These are phyloP conservation scores for Papilio polytes DNA, from an alignment of 1,140 invertebrate genomes.

Conservation along the genomic window DNA sequence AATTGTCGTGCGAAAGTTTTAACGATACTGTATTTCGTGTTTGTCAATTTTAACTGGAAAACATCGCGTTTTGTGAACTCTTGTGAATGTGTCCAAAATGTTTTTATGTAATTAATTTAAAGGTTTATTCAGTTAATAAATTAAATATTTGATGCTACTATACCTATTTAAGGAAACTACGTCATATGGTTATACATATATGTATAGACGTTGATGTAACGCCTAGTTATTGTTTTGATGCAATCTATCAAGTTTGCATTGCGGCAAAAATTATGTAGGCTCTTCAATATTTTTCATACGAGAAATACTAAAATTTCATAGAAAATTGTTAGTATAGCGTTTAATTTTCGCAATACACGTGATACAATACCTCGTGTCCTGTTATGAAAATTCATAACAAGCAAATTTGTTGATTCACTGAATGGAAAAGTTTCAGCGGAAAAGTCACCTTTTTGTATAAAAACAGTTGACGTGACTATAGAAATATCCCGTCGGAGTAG, in stretches of 20 bases:
- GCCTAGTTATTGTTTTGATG: background rate
- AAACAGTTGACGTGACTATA: slow-evolving; percentile 39
- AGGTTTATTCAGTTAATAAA: no score
- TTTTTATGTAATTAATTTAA: no score
- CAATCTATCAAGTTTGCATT: slow-evolving; percentile 1
- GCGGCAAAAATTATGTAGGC: background rate
- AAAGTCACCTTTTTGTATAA: slow-evolving; percentile 25
- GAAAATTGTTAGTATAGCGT: background rate
- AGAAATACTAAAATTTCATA: background rate
- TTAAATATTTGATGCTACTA: no score
- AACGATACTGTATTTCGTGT: background rate
- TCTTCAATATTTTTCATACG: background rate
- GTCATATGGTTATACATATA: no score
- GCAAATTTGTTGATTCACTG: slow-evolving; percentile 29
- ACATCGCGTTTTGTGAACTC: background rate
- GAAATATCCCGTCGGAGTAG: slow-evolving; percentile 44
- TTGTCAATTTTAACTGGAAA: background rate
- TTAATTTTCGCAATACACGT: background rate
- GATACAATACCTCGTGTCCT: background rate
- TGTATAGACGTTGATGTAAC: no score
- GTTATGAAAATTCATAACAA: slow-evolving; percentile 5
- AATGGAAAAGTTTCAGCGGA: slow-evolving; percentile 3
- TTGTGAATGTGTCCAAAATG: no score
- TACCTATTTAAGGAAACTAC: no score
- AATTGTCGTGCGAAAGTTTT: background rate